A percentile compares a stretch with the other conserved stretches of the same genome.
These are phyloP conservation scores for Apolygus lucorum DNA, from an alignment of 1,140 invertebrate genomes.

Conservation along the genomic window DNA sequence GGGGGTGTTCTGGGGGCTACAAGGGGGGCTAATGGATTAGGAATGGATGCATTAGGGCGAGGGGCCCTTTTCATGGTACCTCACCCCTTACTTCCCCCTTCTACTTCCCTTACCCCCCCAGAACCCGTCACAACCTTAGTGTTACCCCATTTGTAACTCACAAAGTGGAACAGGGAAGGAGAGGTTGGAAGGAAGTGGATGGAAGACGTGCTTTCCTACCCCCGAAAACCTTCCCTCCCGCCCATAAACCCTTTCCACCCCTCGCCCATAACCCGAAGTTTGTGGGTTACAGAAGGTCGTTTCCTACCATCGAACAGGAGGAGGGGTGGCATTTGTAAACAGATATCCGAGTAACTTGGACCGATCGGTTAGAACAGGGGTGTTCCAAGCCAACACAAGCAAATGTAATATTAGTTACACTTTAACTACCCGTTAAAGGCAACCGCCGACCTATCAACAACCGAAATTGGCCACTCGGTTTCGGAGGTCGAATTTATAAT, in stretches of 20 bases:
- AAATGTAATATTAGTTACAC: neutral
- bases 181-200: neutral
- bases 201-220: neutral
- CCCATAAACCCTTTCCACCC: too few relatives aligned
- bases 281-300: too few relatives aligned
- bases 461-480: neutral
- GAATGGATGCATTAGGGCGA: slow-evolving; percentile 10
- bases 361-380: neutral
- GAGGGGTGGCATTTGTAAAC: neutral
- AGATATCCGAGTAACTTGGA: neutral
- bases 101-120: neutral
- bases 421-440: neutral
- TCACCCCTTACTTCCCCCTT: too few relatives aligned
- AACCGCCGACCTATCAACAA: neutral
- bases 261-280: too few relatives aligned
- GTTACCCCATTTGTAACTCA: neutral
- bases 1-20: too few relatives aligned
- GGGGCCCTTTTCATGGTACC: too few relatives aligned
- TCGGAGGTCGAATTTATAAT: neutral
- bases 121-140: neutral
- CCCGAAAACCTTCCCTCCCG: too few relatives aligned
- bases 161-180: neutral
- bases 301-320: too few relatives aligned
- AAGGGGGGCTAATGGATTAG: slow-evolving; percentile 5
- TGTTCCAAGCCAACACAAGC: neutral